Percentiles rank a stretch among this genome's conserved stretches.
Evolutionary conservation across 2,888 invertebrate genomes (phyloP).

Genomic region (Leptothorax acervorum): DNA sequence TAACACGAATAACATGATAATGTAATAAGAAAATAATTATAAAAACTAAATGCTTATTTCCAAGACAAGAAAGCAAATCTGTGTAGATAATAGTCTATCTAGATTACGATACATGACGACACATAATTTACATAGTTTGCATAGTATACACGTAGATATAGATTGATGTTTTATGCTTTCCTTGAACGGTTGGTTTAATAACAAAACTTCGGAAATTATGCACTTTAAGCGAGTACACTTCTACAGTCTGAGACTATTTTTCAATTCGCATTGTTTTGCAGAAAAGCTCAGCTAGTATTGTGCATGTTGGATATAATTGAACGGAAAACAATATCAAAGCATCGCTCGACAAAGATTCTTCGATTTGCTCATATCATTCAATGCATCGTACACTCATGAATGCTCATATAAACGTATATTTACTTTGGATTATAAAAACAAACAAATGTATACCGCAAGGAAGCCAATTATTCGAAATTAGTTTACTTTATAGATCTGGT

Average conservation of each 20-base stretch:
- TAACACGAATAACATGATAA: not conserved
- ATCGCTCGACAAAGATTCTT: constrained; percentile 32
- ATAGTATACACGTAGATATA: constrained; percentile 16
- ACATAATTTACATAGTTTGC: constrained; percentile 15
- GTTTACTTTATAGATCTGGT: constrained; percentile 45
- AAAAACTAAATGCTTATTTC: constrained; percentile 32
- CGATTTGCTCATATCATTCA: constrained; percentile 36
- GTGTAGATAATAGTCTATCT: not conserved
- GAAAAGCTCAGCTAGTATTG: constrained; percentile 14
- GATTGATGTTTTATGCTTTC: constrained; percentile 29
- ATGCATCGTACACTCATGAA: constrained; percentile 51
- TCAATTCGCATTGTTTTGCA: constrained; percentile 18
- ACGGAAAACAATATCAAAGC: constrained; percentile 23
- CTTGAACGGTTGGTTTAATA: not conserved
- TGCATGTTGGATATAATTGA: not conserved
- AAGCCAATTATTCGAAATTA: constrained; percentile 27
- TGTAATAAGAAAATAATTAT: constrained; percentile 8
- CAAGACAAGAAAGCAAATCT: not conserved
- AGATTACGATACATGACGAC: constrained; percentile 4
- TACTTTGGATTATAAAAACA: constrained; percentile 36
- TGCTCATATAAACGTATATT: constrained; percentile 56
- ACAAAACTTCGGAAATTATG: not conserved
- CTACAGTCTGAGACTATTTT: constrained; percentile 16
- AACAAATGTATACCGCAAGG: not conserved
- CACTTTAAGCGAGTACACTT: constrained; percentile 21